Conservation (phyloP, 2,888 invertebrate species). For the Schrankia costaestrigalis region DNA sequence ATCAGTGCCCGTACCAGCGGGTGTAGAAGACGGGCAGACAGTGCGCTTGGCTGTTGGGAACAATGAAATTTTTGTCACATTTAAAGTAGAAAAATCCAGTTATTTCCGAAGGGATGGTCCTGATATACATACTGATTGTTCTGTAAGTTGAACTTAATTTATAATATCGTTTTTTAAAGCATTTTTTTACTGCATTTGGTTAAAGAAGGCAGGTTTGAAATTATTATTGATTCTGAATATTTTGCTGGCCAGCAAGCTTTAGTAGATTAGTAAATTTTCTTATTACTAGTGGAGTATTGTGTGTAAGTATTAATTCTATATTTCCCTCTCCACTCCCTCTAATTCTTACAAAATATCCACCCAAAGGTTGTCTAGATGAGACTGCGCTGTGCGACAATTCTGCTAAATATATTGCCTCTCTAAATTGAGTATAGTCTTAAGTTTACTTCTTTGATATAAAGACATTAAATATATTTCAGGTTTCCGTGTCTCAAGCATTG, state of each 20-base stretch:
- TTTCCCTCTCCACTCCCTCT: no score
- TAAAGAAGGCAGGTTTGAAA: no score
- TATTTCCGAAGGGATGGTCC: conserved; percentile 96
- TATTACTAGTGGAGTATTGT: no score
- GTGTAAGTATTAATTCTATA: no score
- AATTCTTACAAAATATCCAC: no score
- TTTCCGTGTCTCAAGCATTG: conserved; percentile 94
- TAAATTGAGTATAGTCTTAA: no score
- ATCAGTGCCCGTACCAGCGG: conserved; percentile 96
- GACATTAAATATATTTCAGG: conserved; percentile 55
- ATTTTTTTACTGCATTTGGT: background rate
- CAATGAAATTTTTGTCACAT: conserved; percentile 96
- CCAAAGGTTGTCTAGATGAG: no score
- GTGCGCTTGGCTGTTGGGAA: conserved; percentile 95
- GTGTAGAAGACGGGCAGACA: conserved; percentile 98
- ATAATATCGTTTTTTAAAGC: background rate
- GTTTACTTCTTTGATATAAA: background rate
- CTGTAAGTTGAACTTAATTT: conserved; percentile 43
- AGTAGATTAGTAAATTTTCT: no score
- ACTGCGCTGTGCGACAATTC: no score
- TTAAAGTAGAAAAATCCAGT: conserved; percentile 92
- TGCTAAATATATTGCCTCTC: no score
- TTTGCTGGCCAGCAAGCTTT: no score
- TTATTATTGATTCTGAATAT: no score
- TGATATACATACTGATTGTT: conserved; percentile 96